Evolutionary conservation across 2,888 invertebrate species (phyloP).

Genomic region (Dichetophora obliterata): DNA sequence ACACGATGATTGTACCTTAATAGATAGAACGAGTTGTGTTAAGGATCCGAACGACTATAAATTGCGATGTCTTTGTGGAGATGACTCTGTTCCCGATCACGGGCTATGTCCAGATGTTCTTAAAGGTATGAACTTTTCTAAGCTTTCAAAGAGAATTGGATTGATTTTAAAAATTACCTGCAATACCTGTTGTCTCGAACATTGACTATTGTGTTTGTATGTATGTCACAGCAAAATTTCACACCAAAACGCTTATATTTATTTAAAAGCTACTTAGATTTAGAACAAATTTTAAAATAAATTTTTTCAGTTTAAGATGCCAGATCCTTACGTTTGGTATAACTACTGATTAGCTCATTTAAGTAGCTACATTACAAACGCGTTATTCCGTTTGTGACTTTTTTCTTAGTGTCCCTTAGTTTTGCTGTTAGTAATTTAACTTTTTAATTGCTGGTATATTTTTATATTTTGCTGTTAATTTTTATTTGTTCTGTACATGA

Average conservation of each 20-base stretch:
- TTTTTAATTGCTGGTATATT: conserved; percentile 33
- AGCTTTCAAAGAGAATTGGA: no score
- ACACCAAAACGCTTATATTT: no score
- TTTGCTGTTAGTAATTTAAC: conserved; percentile 3
- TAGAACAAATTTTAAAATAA: no score
- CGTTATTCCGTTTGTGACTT: not conserved
- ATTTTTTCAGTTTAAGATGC: no score
- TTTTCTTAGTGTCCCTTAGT: not conserved
- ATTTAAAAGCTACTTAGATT: no score
- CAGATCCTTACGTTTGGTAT: no score
- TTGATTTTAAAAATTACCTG: no score
- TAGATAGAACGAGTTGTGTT: conserved; percentile 77
- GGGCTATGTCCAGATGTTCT: conserved; percentile 76
- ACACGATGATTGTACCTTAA: conserved; percentile 76
- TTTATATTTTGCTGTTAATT: conserved; percentile 13
- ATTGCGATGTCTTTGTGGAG: conserved; percentile 78
- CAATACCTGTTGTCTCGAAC: no score
- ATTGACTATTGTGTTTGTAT: no score
- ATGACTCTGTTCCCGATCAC: conserved; percentile 77
- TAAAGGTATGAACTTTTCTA: conserved; percentile 71
- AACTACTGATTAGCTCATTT: no score
- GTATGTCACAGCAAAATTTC: no score
- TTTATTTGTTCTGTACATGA: conserved; percentile 34
- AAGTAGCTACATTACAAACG: no score
- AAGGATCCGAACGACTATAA: conserved; percentile 75